phyloP scores from a whole-genome alignment of 2,888 invertebrate species.

The Conops quadrifasciatus region DNA sequence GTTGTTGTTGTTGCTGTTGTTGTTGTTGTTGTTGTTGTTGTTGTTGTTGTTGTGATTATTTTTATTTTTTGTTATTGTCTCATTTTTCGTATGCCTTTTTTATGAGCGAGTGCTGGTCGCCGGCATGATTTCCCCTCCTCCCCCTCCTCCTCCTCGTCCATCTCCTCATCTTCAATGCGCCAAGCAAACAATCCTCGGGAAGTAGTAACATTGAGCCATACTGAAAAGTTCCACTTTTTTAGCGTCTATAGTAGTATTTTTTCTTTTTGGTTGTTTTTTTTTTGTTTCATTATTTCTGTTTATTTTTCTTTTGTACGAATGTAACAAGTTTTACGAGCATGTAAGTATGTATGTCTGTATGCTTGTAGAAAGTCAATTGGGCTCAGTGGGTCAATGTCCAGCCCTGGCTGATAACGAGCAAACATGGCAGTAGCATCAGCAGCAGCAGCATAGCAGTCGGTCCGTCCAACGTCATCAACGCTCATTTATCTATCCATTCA shows the following conservation, averaged over 20 bases:
- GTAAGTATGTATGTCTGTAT: constrained; percentile 35
- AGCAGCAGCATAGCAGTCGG: not conserved
- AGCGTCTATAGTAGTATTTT: not conserved
- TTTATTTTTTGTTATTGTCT: not conserved
- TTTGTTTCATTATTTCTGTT: constrained; percentile 4
- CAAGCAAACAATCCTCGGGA: not conserved
- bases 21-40: constrained; percentile 9
- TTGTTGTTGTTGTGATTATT: not conserved
- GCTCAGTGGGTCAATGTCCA: constrained; percentile 64
- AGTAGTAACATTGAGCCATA: no score
- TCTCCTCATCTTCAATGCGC: not conserved
- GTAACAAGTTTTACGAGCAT: constrained; percentile 43
- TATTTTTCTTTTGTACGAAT: constrained; percentile 46
- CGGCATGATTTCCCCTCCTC: not conserved
- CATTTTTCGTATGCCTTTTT: not conserved
- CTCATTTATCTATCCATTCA: not conserved
- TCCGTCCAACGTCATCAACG: not conserved
- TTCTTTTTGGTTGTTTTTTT: constrained; percentile 1
- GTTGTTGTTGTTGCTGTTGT: not conserved
- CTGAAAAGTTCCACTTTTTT: constrained; percentile 3
- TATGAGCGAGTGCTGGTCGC: not conserved
- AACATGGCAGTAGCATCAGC: not conserved
- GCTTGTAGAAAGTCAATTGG: constrained; percentile 52
- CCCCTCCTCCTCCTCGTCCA: not conserved
- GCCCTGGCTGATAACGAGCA: constrained; percentile 53